Evolutionary conservation across 2,888 invertebrate species (phyloP).

Genomic region (Tortrix viridana): DNA sequence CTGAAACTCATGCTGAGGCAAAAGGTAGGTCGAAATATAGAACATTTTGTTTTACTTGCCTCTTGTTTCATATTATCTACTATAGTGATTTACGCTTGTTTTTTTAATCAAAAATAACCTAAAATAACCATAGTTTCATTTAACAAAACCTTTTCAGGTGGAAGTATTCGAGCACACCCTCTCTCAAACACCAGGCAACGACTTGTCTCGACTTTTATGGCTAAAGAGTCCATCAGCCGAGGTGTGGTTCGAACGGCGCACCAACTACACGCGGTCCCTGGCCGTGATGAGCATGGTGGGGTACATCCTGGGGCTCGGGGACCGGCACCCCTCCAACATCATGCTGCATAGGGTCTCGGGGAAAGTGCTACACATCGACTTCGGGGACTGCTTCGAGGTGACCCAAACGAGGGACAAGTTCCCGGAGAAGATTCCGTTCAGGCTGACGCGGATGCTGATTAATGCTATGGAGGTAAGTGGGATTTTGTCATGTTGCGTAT

Average conservation of each 20-base stretch:
- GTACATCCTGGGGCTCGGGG: slow-evolving; percentile 98
- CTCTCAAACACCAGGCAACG: slow-evolving; percentile 97
- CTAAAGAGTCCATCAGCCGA: slow-evolving; percentile 98
- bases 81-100: too few relatives aligned
- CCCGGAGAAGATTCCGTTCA: slow-evolving; percentile 99
- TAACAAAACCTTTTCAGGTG: slow-evolving; percentile 63
- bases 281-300: slow-evolving; percentile 99
- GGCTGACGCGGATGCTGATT: slow-evolving; percentile 97
- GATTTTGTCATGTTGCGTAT: neutral
- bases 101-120: too few relatives aligned
- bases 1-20: slow-evolving; percentile 98
- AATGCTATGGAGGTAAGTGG: slow-evolving; percentile 94
- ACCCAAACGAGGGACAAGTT: slow-evolving; percentile 99
- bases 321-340: slow-evolving; percentile 98
- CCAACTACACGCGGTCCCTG: slow-evolving; percentile 97
- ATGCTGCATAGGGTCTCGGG: slow-evolving; percentile 98
- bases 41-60: neutral
- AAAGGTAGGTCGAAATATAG: slow-evolving; percentile 85
- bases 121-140: neutral
- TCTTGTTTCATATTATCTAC: too few relatives aligned
- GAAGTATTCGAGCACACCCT: slow-evolving; percentile 99
- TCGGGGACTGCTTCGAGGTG: slow-evolving; percentile 99
- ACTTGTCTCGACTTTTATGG: slow-evolving; percentile 96
- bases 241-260: slow-evolving; percentile 99
- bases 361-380: slow-evolving; percentile 99